Evolutionary conservation across 2,888 invertebrate genomes (phyloP).

Genomic region (Papilio protenor): DNA sequence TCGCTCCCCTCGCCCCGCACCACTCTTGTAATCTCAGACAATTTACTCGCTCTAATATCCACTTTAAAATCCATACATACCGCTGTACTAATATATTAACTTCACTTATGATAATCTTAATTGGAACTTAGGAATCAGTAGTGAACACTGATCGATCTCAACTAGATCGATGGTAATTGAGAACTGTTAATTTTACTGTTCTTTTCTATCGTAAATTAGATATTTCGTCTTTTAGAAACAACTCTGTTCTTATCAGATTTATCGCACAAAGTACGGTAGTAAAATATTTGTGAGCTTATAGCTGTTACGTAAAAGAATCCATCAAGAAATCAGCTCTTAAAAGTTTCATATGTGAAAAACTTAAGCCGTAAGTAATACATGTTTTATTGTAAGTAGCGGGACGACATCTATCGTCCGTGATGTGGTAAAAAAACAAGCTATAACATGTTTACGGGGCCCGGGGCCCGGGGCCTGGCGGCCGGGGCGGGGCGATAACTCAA

Average conservation of each 20-base stretch:
- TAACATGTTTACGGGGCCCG: constrained; percentile 69
- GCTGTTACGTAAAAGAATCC: background rate
- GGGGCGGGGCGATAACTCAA: constrained; percentile 61
- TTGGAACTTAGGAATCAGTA: background rate
- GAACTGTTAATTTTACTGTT: background rate
- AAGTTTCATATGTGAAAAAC: constrained; percentile 35
- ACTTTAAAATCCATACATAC: constrained; percentile 22
- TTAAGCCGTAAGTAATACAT: constrained; percentile 35
- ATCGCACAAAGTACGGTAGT: background rate
- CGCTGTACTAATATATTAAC: background rate
- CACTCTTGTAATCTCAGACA: constrained; percentile 26
- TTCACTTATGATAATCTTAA: background rate
- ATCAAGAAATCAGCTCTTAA: constrained; percentile 18
- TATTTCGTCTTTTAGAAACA: background rate
- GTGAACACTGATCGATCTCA: no score
- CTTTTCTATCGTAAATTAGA: background rate
- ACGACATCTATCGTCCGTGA: constrained; percentile 61
- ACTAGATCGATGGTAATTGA: background rate
- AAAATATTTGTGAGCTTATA: background rate
- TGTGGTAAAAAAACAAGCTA: constrained; percentile 68
- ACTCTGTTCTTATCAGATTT: background rate
- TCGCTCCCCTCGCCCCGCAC: background rate
- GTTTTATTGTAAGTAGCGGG: background rate
- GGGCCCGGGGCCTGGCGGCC: constrained; percentile 23
- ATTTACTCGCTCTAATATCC: constrained; percentile 29